Base-by-base conservation (phyloP, 2,888 invertebrate species). In the Conus canariensis region DNA sequence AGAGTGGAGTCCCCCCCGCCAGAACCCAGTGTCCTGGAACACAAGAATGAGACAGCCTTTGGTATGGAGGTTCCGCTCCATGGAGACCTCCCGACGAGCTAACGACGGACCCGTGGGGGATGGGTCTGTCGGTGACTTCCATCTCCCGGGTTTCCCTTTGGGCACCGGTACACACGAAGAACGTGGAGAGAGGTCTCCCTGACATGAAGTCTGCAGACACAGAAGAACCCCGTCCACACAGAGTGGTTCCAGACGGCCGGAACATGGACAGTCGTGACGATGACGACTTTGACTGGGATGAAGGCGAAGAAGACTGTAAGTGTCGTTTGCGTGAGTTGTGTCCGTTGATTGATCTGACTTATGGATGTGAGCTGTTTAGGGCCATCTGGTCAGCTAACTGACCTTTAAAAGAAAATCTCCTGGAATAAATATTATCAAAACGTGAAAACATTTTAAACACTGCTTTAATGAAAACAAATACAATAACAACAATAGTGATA, bases 281-380 rank as follows among this genome's bases (percentile, higher is more conserved):
- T n/a, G 22, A 56, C 6, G 89, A 89, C 30, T 89, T 89, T 25
- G 89, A 89, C 70, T 89, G n/a, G n/a, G 89, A 89, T 56, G 85
- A 89, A 14, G 85, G 67, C 45, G 85, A 89, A 58, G 67, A 89
- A 22, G 83, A 89, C 58, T 25, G 89, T 89, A 58, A 83, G 85
- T 59, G 59, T 83, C 56, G 16, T 30, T 10, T 74, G 14, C 22
- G 74, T 74, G 19, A 8, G 12, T 0, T 74, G 74, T 74, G 74
- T 74, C n/a, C 3, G 74, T 64, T 16, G 60, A 14, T 3, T 45
- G 45, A 45, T 45, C 45, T 45, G 45, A 45, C 45, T 2, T 4
- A 45, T 45, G 2, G 45, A 45, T 45, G 45, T 45, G 45, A 45
- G 45, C 45, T 45, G 45, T 4, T 45, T 45, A 45, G 45, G 45